phyloP scores from a whole-genome alignment of 92 coral and sea anemone species.

The Siderastrea siderea region DNA sequence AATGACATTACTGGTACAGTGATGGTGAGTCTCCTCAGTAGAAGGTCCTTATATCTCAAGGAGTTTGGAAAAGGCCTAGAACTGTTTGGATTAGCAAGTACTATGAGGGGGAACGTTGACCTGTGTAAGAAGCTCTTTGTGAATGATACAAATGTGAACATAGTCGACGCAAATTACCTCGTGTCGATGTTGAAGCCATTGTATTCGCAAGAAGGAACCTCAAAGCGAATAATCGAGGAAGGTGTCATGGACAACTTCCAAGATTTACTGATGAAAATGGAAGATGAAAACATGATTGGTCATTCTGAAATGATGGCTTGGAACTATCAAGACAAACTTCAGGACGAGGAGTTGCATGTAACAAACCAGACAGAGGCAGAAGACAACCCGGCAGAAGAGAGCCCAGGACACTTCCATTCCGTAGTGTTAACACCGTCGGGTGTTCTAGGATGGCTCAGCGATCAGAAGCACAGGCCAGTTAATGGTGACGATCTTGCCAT shows the following conservation, averaged over 20 bases:
- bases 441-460: constrained; percentile 38
- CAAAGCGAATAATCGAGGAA: constrained; percentile 63
- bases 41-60: constrained; percentile 45
- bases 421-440: constrained; percentile 30
- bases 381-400: constrained; percentile 14
- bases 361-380: constrained; percentile 25
- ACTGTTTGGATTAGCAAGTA: constrained; percentile 48
- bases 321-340: constrained; percentile 30
- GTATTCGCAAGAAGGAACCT: constrained; percentile 67
- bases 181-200: constrained; percentile 68
- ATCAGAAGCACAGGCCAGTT: constrained; percentile 56
- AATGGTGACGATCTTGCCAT: constrained; percentile 54
- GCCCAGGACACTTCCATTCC: constrained; percentile 20
- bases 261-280: constrained; percentile 56
- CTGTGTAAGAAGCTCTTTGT: constrained; percentile 68
- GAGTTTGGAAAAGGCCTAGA: constrained; percentile 37
- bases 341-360: constrained; percentile 26
- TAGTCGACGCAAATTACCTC: constrained; percentile 61
- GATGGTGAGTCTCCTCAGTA: constrained; percentile 60
- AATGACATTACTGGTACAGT: constrained; percentile 69
- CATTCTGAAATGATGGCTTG: constrained; percentile 52
- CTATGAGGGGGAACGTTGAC: constrained; percentile 31
- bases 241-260: constrained; percentile 65
- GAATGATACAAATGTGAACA: constrained; percentile 29
- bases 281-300: constrained; percentile 69